A percentile compares a stretch with the other conserved stretches of the same genome.
Conservation (phyloP, 2,888 invertebrate genomes). For the Willowsia nigromaculata region DNA sequence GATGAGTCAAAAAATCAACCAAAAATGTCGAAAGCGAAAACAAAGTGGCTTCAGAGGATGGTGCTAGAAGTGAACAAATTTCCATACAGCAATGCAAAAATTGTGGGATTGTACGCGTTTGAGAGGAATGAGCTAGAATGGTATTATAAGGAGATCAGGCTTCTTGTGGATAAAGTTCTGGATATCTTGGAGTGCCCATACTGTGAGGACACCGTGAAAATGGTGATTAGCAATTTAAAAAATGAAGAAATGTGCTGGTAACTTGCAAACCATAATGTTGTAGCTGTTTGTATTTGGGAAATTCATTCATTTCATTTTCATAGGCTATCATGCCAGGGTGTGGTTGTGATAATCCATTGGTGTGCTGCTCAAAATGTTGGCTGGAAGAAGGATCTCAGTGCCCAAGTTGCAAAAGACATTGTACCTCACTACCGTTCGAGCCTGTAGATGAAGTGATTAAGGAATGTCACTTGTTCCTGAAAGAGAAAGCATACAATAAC, state of each 20-base stretch:
- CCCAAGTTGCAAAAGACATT: constrained; percentile 26
- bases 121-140: constrained; percentile 44
- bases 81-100: constrained; percentile 52
- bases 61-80: constrained; percentile 56
- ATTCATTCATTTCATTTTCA: neutral
- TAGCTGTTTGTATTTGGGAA: too few species aligned
- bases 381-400: constrained; percentile 40
- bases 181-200: constrained; percentile 60
- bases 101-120: constrained; percentile 36
- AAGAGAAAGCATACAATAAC: constrained; percentile 37
- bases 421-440: constrained; percentile 48
- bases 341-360: constrained; percentile 62
- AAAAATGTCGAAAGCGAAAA: constrained; percentile 45
- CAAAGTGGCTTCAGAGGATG: constrained; percentile 49
- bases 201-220: constrained; percentile 55
- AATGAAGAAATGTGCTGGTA: neutral
- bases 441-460: constrained; percentile 49
- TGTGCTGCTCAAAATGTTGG: constrained; percentile 46
- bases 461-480: constrained; percentile 58
- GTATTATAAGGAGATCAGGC: constrained; percentile 57
- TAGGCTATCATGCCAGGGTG: constrained; percentile 62
- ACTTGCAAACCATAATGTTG: neutral
- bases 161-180: constrained; percentile 45
- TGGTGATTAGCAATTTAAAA: too few species aligned
- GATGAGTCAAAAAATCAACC: neutral